phyloP scores from a whole-genome alignment of 1,140 invertebrate genomes.

The Temnothorax nylanderi region DNA sequence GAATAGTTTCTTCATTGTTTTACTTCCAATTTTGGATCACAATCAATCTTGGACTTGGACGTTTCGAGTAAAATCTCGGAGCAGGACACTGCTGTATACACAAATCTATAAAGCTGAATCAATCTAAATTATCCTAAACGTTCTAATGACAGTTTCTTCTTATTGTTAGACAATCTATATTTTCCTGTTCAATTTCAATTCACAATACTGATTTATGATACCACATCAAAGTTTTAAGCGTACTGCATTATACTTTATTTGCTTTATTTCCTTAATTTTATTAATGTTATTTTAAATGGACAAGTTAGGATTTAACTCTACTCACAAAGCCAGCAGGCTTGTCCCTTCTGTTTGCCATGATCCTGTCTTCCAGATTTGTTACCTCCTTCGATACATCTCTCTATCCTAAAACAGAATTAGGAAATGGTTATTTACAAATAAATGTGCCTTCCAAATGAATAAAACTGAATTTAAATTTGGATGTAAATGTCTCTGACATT shows the following conservation, averaged over 20 bases:
- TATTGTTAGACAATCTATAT: background rate
- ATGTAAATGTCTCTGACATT: background rate
- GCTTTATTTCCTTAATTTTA: background rate
- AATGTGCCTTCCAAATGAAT: background rate
- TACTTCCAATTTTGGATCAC: background rate
- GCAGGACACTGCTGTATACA: background rate
- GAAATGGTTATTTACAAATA: background rate
- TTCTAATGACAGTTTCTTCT: background rate
- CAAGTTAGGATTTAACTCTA: conserved; percentile 5
- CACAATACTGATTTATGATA: background rate
- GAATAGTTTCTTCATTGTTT: background rate
- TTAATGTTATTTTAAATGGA: background rate
- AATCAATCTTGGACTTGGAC: background rate
- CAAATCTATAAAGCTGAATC: background rate
- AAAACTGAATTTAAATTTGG: background rate
- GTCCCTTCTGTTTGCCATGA: conserved; percentile 76
- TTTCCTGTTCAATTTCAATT: background rate
- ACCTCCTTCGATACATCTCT: conserved; percentile 64
- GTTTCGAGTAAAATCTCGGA: background rate
- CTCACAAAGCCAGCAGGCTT: conserved; percentile 76
- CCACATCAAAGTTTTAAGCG: background rate
- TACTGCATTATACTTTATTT: background rate
- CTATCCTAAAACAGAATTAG: conserved; percentile 19
- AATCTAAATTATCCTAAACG: background rate
- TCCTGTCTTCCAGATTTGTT: conserved; percentile 50